These are phyloP conservation scores for Heloderma charlesbogerti DNA, from an alignment of 2,113 vertebrate genomes.

Conservation along the genomic window DNA sequence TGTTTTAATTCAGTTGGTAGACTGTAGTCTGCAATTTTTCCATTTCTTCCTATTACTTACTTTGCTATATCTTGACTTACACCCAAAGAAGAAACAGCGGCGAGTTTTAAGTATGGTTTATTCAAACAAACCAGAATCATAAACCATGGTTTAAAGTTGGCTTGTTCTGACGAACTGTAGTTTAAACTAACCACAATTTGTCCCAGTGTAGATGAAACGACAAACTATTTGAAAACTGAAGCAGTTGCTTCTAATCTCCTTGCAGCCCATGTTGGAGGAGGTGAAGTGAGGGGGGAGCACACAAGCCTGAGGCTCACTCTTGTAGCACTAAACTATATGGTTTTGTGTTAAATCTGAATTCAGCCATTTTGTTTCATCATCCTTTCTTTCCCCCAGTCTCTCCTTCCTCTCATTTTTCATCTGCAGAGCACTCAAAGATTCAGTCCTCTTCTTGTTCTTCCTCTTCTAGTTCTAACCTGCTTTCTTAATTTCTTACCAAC, in stretches of 20 bases:
- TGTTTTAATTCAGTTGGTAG: constrained; percentile 45
- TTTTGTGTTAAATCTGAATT: not conserved
- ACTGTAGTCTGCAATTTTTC: not conserved
- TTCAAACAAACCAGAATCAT: not conserved
- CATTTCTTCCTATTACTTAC: not conserved
- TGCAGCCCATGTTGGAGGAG: not conserved
- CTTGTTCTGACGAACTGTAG: not conserved
- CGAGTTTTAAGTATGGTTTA: not conserved
- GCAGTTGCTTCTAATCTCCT: not conserved
- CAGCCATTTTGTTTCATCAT: not conserved
- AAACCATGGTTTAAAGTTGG: not conserved
- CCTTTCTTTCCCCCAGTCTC: not conserved
- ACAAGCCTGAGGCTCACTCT: not conserved
- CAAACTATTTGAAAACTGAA: not conserved
- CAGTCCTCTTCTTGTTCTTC: not conserved
- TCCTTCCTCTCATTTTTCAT: not conserved
- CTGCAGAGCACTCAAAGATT: not conserved
- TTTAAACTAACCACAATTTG: not conserved
- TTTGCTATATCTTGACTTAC: not conserved
- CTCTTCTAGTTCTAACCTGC: not conserved
- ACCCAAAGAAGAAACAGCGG: not conserved
- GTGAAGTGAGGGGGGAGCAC: not conserved
- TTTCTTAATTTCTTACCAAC: not conserved
- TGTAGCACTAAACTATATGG: not conserved
- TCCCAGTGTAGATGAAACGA: not conserved